Conservation (phyloP, 2,113 vertebrate genomes). For the Erpornis zantholeuca region DNA sequence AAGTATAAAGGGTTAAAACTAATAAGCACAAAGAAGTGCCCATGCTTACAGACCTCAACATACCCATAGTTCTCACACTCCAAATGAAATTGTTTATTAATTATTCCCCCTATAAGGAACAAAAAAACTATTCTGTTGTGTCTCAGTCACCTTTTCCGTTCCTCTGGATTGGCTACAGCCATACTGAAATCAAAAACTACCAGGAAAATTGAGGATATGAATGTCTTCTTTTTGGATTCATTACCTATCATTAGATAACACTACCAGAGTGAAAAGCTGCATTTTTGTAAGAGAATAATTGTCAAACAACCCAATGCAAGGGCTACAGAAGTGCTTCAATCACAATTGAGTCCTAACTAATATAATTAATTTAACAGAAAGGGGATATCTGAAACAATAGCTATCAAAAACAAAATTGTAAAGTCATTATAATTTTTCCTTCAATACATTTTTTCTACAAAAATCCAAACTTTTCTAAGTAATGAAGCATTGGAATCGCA, state of each 20-base stretch:
- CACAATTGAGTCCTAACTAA: not conserved
- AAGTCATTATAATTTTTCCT: not conserved
- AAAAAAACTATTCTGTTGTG: not conserved
- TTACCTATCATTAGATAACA: not conserved
- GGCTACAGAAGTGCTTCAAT: not conserved
- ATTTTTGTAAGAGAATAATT: not conserved
- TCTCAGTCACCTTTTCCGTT: not conserved
- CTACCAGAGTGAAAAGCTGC: not conserved
- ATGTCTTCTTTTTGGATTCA: not conserved
- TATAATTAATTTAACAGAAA: not conserved
- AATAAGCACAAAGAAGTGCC: not conserved
- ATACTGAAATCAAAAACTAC: not conserved
- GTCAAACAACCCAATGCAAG: not conserved
- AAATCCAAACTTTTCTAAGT: not conserved
- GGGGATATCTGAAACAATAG: not conserved
- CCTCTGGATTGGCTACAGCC: not conserved
- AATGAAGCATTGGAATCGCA: not conserved
- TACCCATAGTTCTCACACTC: not conserved
- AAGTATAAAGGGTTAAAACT: not conserved
- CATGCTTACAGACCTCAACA: not conserved
- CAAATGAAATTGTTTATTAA: not conserved
- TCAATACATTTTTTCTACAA: not conserved
- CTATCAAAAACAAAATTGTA: not conserved
- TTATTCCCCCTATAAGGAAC: not conserved
- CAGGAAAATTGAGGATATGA: not conserved